These are phyloP conservation scores for Eilema sororculum DNA, from an alignment of 2,888 invertebrate species.

Conservation along the genomic window DNA sequence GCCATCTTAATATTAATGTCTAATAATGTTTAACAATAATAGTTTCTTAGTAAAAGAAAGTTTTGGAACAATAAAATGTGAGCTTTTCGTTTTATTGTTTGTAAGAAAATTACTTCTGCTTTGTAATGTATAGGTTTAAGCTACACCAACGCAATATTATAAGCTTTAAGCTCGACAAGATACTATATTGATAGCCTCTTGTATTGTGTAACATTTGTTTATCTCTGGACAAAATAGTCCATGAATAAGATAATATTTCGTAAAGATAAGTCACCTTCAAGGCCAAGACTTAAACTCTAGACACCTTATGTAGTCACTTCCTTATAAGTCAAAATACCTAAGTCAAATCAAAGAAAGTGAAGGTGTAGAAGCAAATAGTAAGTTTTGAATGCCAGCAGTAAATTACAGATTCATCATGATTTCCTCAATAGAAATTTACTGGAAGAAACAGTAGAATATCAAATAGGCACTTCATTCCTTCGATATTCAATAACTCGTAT, in stretches of 20 bases:
- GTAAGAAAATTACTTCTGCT: background rate
- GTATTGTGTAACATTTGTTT: background rate
- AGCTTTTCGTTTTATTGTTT: slow-evolving; percentile 23
- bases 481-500: slow-evolving; percentile 21
- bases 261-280: background rate
- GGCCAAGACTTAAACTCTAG: background rate
- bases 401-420: no score
- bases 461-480: background rate
- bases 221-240: background rate
- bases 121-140: slow-evolving; percentile 3
- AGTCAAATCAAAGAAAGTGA: background rate
- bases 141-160: slow-evolving; percentile 18
- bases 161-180: background rate
- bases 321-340: background rate
- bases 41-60: slow-evolving; percentile 16
- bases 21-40: slow-evolving; percentile 25
- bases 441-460: slow-evolving; percentile 16
- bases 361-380: background rate
- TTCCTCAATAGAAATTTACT: no score
- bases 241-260: background rate
- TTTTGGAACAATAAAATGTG: slow-evolving; percentile 16
- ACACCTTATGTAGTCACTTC: background rate
- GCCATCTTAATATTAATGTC: slow-evolving; percentile 41
- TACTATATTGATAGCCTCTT: background rate
- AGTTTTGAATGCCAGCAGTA: background rate